A percentile compares a stretch with the other conserved stretches of the same genome.
phyloP scores from a whole-genome alignment of 2,888 invertebrate genomes.

The Piscicola geometra region DNA sequence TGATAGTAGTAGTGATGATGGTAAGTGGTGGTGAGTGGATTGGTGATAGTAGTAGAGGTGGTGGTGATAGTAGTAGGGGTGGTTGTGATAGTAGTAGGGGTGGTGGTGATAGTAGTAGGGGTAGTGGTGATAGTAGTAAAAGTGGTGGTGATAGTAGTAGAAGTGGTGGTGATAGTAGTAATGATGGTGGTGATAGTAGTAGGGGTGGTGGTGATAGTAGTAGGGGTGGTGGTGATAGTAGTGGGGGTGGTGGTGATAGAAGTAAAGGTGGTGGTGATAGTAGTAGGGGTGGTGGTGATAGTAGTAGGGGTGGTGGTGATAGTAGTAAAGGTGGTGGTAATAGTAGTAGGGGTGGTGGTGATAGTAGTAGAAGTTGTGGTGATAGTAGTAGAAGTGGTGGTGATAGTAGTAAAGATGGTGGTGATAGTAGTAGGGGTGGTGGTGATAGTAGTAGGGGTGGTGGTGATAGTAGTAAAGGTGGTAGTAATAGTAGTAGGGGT shows the following conservation, averaged over 20 bases:
- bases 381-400: neutral
- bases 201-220: neutral
- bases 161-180: too few species aligned
- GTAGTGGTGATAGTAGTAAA: too few species aligned
- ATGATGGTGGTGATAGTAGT: conserved; percentile 54
- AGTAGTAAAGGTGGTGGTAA: neutral
- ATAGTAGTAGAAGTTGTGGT: neutral
- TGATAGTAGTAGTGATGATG: too few species aligned
- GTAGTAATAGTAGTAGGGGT: too few species aligned
- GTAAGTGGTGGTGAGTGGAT: neutral
- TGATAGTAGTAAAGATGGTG: neutral
- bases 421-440: neutral
- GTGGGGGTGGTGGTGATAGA: neutral
- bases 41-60: too few species aligned
- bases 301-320: neutral
- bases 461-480: too few species aligned
- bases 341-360: neutral
- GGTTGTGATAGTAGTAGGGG: too few species aligned
- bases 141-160: too few species aligned
- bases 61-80: too few species aligned
- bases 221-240: neutral
- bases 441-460: neutral
- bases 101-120: too few species aligned
- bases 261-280: neutral
- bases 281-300: neutral